Percentiles rank a stretch among this genome's conserved stretches.
Evolutionary conservation across 2,113 vertebrate genomes (phyloP).

Genomic region (pig (Sus scrofa)): T2T-Sscrofa CM000817.6:90735501-90736000

Average conservation of each 20-base stretch:
- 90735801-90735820: no score
- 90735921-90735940: neutral
- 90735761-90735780: neutral
- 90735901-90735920: no score
- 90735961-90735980: neutral
- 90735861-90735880: no score
- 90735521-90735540: no score
- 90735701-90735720: neutral
- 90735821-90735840: no score
- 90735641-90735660: neutral
- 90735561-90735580: neutral
- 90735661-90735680: no score
- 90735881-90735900: no score
- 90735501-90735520: no score
- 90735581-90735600: neutral
- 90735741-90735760: neutral
- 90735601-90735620: neutral
- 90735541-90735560: neutral
- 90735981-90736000: neutral
- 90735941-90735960: neutral
- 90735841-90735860: no score
- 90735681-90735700: neutral
- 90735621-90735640: accelerated
- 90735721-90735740: neutral
- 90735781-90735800: neutral